phyloP scores from a whole-genome alignment of 2,797 vertebrate genomes.

The Mormyrus hasselquistii region DNA sequence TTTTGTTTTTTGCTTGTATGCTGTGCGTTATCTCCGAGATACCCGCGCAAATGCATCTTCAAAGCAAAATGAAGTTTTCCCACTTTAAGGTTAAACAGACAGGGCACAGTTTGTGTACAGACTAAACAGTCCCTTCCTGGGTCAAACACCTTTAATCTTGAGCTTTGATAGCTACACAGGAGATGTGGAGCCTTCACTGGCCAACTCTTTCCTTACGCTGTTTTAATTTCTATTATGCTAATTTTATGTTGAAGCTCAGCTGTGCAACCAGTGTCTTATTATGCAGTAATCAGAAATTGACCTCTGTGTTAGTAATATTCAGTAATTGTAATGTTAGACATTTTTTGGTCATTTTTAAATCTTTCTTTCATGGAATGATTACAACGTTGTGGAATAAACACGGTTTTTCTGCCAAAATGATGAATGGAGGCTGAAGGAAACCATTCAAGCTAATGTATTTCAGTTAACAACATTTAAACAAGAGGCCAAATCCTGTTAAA shows the following conservation, averaged over 20 bases:
- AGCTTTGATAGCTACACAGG: not conserved
- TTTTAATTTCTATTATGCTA: not conserved
- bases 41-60: slow-evolving; percentile 42
- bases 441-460: slow-evolving; percentile 84
- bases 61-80: slow-evolving; percentile 65
- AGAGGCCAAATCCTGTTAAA: slow-evolving; percentile 46
- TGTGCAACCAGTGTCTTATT: not conserved
- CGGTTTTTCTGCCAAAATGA: slow-evolving; percentile 69
- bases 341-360: not conserved
- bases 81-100: slow-evolving; percentile 62
- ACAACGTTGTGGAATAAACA: slow-evolving; percentile 8
- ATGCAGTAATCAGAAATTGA: not conserved
- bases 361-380: not conserved
- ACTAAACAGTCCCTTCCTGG: slow-evolving; percentile 54
- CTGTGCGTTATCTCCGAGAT: slow-evolving; percentile 44
- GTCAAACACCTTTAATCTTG: slow-evolving; percentile 43
- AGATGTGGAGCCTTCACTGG: not conserved
- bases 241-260: not conserved
- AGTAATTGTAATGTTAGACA: not conserved
- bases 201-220: not conserved
- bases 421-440: slow-evolving; percentile 72
- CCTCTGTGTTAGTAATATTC: not conserved
- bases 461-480: slow-evolving; percentile 71
- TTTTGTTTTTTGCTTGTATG: slow-evolving; percentile 65
- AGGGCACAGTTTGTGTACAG: slow-evolving; percentile 53